Conservation (phyloP, 2,113 vertebrate genomes). For the Passer montanus region DNA sequence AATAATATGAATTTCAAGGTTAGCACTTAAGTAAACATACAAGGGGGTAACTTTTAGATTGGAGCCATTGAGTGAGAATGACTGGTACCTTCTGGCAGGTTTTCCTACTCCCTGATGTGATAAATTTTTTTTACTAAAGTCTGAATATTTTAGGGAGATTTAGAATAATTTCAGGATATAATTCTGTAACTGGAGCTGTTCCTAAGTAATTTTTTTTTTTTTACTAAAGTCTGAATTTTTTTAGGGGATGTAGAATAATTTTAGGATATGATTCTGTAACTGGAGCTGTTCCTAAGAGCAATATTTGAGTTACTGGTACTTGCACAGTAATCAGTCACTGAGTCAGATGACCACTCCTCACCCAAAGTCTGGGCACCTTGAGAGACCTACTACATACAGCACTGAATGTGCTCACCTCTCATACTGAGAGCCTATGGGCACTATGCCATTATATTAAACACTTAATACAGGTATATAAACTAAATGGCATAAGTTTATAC, state of each 20-base stretch:
- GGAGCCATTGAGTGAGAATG: not conserved
- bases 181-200: not conserved
- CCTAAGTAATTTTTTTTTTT: not conserved
- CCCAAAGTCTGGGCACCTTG: not conserved
- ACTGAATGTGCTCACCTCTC: not conserved
- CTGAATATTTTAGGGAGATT: not conserved
- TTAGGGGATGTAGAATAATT: not conserved
- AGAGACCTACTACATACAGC: not conserved
- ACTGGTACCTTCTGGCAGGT: not conserved
- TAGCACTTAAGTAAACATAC: not conserved
- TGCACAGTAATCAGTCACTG: not conserved
- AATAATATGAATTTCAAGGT: not conserved
- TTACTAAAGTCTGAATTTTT: not conserved
- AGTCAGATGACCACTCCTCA: not conserved
- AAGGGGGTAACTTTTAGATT: not conserved
- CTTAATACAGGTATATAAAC: not conserved
- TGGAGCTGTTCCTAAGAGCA: not conserved
- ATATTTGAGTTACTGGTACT: not conserved
- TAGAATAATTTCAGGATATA: not conserved
- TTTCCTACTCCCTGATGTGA: not conserved
- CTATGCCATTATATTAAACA: not conserved
- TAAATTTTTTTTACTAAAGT: not conserved
- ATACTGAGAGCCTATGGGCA: not conserved
- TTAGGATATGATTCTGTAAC: not conserved
- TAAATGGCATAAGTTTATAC: not conserved